Conservation (phyloP, 2,113 vertebrate species). For the Rhinogobius similis region DNA sequence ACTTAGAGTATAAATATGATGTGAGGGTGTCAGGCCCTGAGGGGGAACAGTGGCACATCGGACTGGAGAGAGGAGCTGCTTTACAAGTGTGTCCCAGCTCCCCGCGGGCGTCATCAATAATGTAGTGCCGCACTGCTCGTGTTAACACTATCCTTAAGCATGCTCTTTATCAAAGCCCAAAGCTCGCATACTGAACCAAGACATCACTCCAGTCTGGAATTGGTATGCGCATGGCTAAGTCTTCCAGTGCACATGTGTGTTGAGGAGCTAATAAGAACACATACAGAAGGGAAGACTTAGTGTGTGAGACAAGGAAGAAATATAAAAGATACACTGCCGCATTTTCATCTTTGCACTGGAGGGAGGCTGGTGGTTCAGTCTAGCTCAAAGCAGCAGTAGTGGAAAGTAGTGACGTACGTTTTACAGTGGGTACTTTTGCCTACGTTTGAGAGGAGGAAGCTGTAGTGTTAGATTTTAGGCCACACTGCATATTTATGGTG, state of each 20-base stretch:
- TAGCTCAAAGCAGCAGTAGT: too few species aligned
- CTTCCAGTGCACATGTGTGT: background rate
- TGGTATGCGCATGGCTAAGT: background rate
- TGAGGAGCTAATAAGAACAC: background rate
- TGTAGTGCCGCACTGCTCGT: conserved; percentile 49
- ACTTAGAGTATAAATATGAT: conserved; percentile 20
- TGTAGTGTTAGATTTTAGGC: too few species aligned
- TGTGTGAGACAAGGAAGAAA: background rate
- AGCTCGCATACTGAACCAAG: conserved; percentile 11
- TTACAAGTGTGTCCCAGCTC: conserved; percentile 49
- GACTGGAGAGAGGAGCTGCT: conserved; percentile 60
- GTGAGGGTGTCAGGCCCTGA: conserved; percentile 44
- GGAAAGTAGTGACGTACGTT: too few species aligned
- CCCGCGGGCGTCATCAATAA: conserved; percentile 64
- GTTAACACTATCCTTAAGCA: conserved; percentile 55
- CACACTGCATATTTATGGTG: too few species aligned
- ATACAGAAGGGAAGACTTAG: background rate
- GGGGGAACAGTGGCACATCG: conserved; percentile 41
- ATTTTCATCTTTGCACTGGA: background rate
- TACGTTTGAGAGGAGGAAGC: too few species aligned
- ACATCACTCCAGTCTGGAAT: background rate
- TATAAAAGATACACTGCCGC: background rate
- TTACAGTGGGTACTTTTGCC: too few species aligned
- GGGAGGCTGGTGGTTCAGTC: too few species aligned
- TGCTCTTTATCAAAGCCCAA: conserved; percentile 40